phyloP scores from a whole-genome alignment of 2,797 vertebrate species.

The Adrianichthys oophorus region DNA sequence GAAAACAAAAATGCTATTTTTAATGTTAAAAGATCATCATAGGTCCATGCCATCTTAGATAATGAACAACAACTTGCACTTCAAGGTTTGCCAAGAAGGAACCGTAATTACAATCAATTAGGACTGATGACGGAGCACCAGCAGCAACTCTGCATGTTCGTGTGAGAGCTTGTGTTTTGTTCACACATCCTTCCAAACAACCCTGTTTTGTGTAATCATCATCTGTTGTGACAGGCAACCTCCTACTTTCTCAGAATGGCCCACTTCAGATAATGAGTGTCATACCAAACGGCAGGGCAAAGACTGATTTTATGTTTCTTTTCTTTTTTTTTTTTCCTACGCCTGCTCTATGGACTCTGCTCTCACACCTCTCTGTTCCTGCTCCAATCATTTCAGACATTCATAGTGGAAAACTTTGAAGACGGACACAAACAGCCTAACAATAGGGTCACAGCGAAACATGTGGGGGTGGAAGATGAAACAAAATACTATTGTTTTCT shows the following conservation, averaged over 20 bases:
- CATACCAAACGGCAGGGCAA: conserved; percentile 77
- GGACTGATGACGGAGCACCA: conserved; percentile 69
- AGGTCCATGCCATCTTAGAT: conserved; percentile 65
- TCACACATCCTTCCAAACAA: conserved; percentile 68
- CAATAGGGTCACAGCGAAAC: conserved; percentile 27
- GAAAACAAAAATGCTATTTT: conserved; percentile 47
- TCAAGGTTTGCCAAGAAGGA: conserved; percentile 70
- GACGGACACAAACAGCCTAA: conserved; percentile 35
- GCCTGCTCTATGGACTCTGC: conserved; percentile 65
- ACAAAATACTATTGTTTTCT: conserved; percentile 12
- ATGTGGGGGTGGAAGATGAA: conserved; percentile 30
- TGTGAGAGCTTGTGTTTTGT: conserved; percentile 55
- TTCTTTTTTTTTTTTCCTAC: conserved; percentile 32
- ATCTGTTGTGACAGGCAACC: conserved; percentile 74
- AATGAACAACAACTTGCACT: conserved; percentile 76
- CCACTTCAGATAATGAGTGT: conserved; percentile 80
- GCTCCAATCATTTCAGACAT: conserved; percentile 59
- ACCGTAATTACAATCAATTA: conserved; percentile 78
- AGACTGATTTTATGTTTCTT: conserved; percentile 73
- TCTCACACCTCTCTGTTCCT: conserved; percentile 57
- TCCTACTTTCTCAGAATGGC: conserved; percentile 73
- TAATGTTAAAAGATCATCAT: conserved; percentile 67
- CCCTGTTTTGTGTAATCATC: conserved; percentile 78
- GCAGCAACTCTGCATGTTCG: conserved; percentile 52
- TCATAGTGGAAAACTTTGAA: conserved; percentile 59